Conservation (phyloP, 2,113 vertebrate genomes). For the Phalacrocorax aristotelis region DNA sequence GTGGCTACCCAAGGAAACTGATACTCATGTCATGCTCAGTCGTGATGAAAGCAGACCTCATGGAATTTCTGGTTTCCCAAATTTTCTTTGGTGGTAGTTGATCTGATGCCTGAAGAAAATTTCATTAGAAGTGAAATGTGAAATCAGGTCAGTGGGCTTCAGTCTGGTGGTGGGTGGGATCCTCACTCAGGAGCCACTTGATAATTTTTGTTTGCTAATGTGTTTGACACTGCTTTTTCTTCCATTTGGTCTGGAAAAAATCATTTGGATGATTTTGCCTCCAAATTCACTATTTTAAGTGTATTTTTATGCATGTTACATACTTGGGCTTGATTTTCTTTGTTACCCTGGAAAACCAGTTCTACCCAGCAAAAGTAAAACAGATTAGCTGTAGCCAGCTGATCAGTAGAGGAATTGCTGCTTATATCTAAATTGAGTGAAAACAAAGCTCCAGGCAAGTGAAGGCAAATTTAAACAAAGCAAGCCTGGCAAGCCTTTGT, state of each 20-base stretch:
- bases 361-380: neutral
- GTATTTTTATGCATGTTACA: fast-evolving
- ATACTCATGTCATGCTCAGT: too few relatives aligned
- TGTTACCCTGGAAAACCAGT: neutral
- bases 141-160: neutral
- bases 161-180: neutral
- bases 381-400: neutral
- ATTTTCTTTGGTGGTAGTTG: neutral
- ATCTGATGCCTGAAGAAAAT: neutral
- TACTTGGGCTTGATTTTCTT: neutral
- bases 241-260: neutral
- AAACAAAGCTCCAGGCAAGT: neutral
- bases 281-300: neutral
- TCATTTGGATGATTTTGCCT: neutral
- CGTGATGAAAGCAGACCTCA: neutral
- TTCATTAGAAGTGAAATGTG: neutral
- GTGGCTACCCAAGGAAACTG: neutral
- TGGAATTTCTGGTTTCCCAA: neutral
- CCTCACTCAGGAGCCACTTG: neutral
- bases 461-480: neutral
- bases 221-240: neutral
- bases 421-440: neutral
- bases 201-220: neutral
- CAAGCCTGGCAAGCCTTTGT: neutral
- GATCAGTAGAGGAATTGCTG: neutral